These are phyloP conservation scores for Apis cerana DNA, from an alignment of 1,140 invertebrate genomes.

Conservation along the genomic window DNA sequence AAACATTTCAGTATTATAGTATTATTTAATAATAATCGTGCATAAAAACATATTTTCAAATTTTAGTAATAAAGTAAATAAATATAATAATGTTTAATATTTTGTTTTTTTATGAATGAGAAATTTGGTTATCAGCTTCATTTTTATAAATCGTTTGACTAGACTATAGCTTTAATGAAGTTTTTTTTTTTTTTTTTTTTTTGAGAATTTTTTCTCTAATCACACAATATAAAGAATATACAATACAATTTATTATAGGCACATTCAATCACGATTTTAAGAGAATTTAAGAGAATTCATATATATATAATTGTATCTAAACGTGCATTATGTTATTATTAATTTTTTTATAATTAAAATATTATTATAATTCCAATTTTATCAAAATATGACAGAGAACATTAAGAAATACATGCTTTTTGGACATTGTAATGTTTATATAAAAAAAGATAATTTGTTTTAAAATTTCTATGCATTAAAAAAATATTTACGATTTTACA, in stretches of 20 bases:
- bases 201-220: background rate
- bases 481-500: background rate
- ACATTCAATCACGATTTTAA: slow-evolving; percentile 14
- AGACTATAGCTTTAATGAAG: slow-evolving; percentile 26
- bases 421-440: background rate
- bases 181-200: background rate
- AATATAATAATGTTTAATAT: background rate
- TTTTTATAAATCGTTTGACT: slow-evolving; percentile 31
- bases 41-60: background rate
- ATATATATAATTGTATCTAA: slow-evolving; percentile 4
- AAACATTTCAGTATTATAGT: background rate
- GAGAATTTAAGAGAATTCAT: background rate
- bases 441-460: background rate
- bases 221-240: background rate
- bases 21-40: background rate
- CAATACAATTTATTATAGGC: background rate
- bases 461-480: background rate
- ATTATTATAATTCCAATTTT: background rate
- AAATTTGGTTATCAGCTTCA: background rate
- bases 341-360: background rate
- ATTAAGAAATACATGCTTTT: slow-evolving; percentile 14
- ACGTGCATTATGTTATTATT: slow-evolving; percentile 12
- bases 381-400: slow-evolving; percentile 3
- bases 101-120: background rate
- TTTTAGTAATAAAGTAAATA: background rate